phyloP scores from a whole-genome alignment of 2,888 invertebrate genomes.

The Barypeithes pellucidus region DNA sequence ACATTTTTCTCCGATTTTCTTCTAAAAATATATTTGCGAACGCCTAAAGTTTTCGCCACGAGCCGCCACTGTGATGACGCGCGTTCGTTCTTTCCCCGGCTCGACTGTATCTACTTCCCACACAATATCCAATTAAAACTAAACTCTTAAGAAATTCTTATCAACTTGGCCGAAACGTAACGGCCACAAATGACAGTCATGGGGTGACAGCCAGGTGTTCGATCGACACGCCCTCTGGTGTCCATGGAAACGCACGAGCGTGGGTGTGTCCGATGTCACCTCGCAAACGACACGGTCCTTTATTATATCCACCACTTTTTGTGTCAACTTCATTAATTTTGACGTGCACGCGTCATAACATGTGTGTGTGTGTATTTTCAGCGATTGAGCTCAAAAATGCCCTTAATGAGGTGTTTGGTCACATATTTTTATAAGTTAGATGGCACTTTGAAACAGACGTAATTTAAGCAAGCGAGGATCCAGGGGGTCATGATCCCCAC shows the following conservation, averaged over 20 bases:
- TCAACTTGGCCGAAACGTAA: conserved; percentile 44
- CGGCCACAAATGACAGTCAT: conserved; percentile 43
- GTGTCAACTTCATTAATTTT: conserved; percentile 67
- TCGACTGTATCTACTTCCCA: no score
- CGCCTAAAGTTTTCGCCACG: no score
- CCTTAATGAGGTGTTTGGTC: conserved; percentile 43
- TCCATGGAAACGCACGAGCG: conserved; percentile 66
- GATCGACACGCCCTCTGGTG: conserved; percentile 63
- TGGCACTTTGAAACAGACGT: neutral
- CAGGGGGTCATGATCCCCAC: no score
- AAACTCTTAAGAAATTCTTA: conserved; percentile 35
- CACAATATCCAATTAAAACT: conserved; percentile 17
- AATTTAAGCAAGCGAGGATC: no score
- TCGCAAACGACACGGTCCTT: conserved; percentile 63
- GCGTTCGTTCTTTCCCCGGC: no score
- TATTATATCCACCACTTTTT: conserved; percentile 64
- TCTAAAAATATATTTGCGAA: no score
- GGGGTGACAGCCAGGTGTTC: conserved; percentile 67
- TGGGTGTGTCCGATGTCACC: conserved; percentile 65
- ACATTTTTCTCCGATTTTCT: no score
- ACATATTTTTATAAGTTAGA: neutral
- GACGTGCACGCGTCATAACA: conserved; percentile 68
- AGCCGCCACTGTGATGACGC: no score
- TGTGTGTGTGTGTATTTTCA: conserved; percentile 59
- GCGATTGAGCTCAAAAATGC: conserved; percentile 23